Percentiles rank a stretch among this genome's conserved stretches.
Conservation (phyloP, 2,113 vertebrate genomes). For the Isurus oxyrinchus region DNA sequence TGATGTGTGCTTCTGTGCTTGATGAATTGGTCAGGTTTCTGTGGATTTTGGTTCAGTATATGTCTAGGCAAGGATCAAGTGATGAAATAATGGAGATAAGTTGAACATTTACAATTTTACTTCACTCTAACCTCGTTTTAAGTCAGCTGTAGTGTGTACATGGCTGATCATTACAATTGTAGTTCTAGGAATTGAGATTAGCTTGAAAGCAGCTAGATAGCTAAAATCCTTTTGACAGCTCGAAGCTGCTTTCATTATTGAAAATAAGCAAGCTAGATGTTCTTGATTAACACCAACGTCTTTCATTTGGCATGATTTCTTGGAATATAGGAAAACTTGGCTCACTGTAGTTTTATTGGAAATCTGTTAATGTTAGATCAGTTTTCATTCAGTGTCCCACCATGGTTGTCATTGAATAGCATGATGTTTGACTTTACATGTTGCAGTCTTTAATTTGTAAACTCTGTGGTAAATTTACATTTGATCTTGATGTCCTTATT, state of each 20-base stretch:
- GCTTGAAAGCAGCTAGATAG: conserved; percentile 37
- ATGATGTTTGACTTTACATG: background rate
- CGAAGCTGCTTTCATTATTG: conserved; percentile 43
- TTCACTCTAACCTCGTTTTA: background rate
- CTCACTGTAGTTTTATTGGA: background rate
- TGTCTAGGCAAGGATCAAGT: background rate
- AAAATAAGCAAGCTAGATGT: conserved; percentile 44
- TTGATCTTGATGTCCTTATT: background rate
- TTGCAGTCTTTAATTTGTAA: background rate
- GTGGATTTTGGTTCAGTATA: background rate
- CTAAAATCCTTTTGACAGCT: conserved; percentile 42
- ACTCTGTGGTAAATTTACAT: background rate
- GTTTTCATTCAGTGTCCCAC: background rate
- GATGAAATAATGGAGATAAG: background rate
- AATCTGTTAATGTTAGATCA: background rate
- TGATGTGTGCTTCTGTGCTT: background rate
- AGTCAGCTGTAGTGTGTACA: background rate
- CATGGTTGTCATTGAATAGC: background rate
- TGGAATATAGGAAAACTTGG: conserved; percentile 42
- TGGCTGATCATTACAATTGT: conserved; percentile 1
- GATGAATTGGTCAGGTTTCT: background rate
- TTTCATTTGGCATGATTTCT: conserved; percentile 43
- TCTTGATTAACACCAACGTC: conserved; percentile 43
- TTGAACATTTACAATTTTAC: background rate
- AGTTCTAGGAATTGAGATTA: conserved; percentile 32